Conservation (phyloP, 2,113 vertebrate genomes). For the Corythoichthys haematopterus region DNA sequence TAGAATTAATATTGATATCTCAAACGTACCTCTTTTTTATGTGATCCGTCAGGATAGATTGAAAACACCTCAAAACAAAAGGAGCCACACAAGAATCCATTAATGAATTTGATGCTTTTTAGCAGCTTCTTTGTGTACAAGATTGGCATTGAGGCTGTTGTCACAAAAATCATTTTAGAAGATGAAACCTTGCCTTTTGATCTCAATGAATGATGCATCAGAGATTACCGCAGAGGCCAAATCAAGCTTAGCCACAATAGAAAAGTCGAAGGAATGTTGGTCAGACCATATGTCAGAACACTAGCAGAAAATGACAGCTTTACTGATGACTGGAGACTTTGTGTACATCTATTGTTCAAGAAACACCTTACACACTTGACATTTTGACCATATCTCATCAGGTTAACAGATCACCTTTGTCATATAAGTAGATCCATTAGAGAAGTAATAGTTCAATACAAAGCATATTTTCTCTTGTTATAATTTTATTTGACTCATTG, state of each 20-base stretch:
- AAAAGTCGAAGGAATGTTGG: background rate
- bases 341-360: constrained; percentile 26
- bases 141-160: background rate
- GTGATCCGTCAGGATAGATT: background rate
- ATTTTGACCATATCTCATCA: constrained; percentile 7
- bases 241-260: background rate
- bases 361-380: constrained; percentile 11
- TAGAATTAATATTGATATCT: background rate
- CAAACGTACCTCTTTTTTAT: background rate
- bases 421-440: constrained; percentile 21
- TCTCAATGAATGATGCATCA: background rate
- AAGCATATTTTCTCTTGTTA: background rate
- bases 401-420: constrained; percentile 20
- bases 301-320: background rate
- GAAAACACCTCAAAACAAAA: background rate
- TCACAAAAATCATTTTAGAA: constrained; percentile 1
- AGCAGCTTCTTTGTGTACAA: background rate
- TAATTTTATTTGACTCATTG: background rate
- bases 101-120: background rate
- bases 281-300: background rate
- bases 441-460: constrained; percentile 5
- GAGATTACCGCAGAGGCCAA: background rate
- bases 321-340: constrained; percentile 31
- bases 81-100: background rate
- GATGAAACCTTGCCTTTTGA: background rate